These are phyloP conservation scores for Alectoris magna DNA, from an alignment of 2,797 vertebrate species.

Conservation along the genomic window DNA sequence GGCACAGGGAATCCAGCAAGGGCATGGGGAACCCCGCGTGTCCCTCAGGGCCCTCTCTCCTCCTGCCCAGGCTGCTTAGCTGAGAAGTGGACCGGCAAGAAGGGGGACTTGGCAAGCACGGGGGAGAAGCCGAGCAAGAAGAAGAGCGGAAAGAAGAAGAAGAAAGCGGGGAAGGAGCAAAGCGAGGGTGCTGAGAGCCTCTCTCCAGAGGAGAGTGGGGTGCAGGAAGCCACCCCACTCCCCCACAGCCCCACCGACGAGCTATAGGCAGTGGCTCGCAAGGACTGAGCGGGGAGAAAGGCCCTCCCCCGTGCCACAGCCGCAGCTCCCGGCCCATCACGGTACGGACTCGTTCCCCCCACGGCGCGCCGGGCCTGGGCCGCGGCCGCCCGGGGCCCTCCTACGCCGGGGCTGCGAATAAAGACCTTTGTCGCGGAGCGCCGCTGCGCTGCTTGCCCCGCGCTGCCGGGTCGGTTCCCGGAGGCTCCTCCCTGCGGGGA, in stretches of 20 bases:
- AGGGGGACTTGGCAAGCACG: constrained; percentile 83
- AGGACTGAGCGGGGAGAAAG: background rate
- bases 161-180: constrained; percentile 43
- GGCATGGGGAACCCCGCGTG: rapidly evolving
- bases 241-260: constrained; percentile 77
- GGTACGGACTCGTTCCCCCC: background rate
- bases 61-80: constrained; percentile 84
- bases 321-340: background rate
- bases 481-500: background rate
- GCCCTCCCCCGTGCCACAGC: background rate
- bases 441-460: background rate
- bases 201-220: constrained; percentile 75
- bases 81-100: constrained; percentile 86
- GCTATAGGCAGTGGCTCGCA: constrained; percentile 55
- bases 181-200: background rate
- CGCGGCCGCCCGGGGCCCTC: background rate
- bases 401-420: constrained; percentile 13
- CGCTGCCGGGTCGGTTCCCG: background rate
- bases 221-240: constrained; percentile 83
- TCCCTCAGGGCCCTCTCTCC: background rate
- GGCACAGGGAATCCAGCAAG: rapidly evolving
- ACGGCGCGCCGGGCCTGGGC: background rate
- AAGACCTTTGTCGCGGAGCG: constrained; percentile 7
- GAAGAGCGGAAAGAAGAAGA: constrained; percentile 74
- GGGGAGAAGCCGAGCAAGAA: constrained; percentile 87